phyloP scores from a whole-genome alignment of 2,888 invertebrate species.

The Congeria kusceri region DNA sequence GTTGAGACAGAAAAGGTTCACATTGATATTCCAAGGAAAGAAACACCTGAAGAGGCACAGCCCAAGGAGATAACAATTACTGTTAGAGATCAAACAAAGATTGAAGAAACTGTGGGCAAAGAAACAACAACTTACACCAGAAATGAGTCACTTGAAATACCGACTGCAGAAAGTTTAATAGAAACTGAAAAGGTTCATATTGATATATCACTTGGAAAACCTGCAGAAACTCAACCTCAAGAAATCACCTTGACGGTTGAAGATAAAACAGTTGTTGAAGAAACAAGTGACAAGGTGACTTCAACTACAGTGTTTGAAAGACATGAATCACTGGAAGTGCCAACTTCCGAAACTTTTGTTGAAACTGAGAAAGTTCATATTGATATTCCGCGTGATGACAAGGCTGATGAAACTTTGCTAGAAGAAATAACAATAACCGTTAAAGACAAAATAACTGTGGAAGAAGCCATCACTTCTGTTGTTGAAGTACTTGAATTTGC shows the following conservation, averaged over 20 bases:
- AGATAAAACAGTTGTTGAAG: slow-evolving; percentile 26
- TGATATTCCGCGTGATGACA: slow-evolving; percentile 40
- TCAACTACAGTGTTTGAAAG: not conserved
- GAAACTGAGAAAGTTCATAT: slow-evolving; percentile 40
- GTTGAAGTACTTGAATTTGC: slow-evolving; percentile 60
- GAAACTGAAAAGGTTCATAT: slow-evolving; percentile 8
- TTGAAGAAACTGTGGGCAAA: slow-evolving; percentile 47
- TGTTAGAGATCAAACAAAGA: slow-evolving; percentile 44
- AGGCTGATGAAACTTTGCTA: slow-evolving; percentile 30
- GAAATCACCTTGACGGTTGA: slow-evolving; percentile 12
- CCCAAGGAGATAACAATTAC: slow-evolving; percentile 51
- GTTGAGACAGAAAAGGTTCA: slow-evolving; percentile 29
- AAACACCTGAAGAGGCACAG: slow-evolving; percentile 32
- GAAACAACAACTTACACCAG: not conserved
- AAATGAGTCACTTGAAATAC: no score
- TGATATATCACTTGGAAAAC: slow-evolving; percentile 15
- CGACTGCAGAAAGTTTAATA: not conserved
- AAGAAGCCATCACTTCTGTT: slow-evolving; percentile 51
- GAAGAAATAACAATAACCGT: slow-evolving; percentile 51
- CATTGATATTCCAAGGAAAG: slow-evolving; percentile 37
- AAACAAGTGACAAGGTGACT: slow-evolving; percentile 7
- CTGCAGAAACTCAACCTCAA: slow-evolving; percentile 22
- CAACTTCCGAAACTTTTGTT: slow-evolving; percentile 10
- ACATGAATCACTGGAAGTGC: slow-evolving; percentile 32
- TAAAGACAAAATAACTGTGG: slow-evolving; percentile 39